Percentiles rank a stretch among this genome's conserved stretches.
phyloP scores from a whole-genome alignment of 1,140 invertebrate species.

The Hormaphis cornu region DNA sequence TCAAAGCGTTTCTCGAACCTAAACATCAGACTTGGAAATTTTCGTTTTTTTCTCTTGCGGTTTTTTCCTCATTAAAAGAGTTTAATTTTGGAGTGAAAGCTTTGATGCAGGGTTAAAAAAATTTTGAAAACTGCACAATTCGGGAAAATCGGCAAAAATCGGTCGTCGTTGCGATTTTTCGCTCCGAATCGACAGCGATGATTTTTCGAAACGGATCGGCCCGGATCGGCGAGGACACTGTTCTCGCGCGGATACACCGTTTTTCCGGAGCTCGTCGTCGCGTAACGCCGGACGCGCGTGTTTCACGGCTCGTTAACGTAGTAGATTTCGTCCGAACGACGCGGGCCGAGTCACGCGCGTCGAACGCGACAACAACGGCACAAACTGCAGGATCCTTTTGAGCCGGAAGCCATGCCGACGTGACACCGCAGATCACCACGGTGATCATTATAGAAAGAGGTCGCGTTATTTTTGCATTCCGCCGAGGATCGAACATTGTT shows the following conservation, averaged over 20 bases:
- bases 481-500: constrained; percentile 11
- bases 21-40: no score
- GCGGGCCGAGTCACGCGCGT: constrained; percentile 1
- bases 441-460: background rate
- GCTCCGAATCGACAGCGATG: no score
- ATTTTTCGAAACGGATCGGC: no score
- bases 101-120: no score
- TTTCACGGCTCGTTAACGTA: constrained; percentile 14
- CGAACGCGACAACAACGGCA: constrained; percentile 4
- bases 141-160: no score
- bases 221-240: no score
- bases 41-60: no score
- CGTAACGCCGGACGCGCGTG: background rate
- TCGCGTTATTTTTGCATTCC: background rate
- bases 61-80: no score
- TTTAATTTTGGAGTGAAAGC: no score
- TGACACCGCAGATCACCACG: background rate
- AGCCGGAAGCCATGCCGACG: background rate
- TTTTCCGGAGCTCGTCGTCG: background rate
- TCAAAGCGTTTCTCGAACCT: no score
- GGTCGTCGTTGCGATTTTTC: no score
- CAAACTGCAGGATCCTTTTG: constrained; percentile 1
- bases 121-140: no score
- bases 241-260: background rate
- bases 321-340: background rate